Percentiles rank a stretch among this genome's conserved stretches.
Evolutionary conservation across 2,888 invertebrate genomes (phyloP).

Genomic region (Apotomis capreana): DNA sequence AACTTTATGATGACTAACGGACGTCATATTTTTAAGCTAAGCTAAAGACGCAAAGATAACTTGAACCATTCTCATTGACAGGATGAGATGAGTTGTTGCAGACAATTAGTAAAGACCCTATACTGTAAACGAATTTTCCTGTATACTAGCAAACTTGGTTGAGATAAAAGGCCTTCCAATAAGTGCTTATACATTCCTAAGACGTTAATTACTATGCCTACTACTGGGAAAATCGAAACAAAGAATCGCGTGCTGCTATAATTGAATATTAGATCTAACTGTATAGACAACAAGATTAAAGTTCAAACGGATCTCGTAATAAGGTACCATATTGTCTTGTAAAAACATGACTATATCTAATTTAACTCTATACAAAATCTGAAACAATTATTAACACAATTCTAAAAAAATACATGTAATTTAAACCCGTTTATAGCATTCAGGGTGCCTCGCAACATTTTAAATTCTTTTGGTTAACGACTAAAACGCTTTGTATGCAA

Average conservation of each 20-base stretch:
- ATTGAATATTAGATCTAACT: conserved; percentile 33
- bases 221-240: conserved; percentile 25
- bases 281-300: conserved; percentile 13
- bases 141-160: too few species aligned
- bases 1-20: too few species aligned
- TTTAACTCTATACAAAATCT: neutral
- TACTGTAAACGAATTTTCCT: too few species aligned
- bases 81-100: too few species aligned
- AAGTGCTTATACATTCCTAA: conserved; percentile 26
- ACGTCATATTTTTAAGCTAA: too few species aligned
- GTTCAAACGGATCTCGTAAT: conserved; percentile 14
- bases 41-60: too few species aligned
- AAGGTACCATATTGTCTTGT: conserved; percentile 7
- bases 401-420: conserved; percentile 7
- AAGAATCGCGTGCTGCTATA: conserved; percentile 22
- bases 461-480: conserved; percentile 39
- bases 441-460: conserved; percentile 24
- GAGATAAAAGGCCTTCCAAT: neutral
- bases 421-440: conserved; percentile 19
- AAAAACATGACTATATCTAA: neutral
- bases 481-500: conserved; percentile 65
- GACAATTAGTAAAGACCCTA: too few species aligned
- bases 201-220: conserved; percentile 27
- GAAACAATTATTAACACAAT: conserved; percentile 1
- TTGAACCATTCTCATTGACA: too few species aligned